Evolutionary conservation across 2,113 vertebrate species (phyloP).

Genomic region (Mormoops blainvillei): DNA sequence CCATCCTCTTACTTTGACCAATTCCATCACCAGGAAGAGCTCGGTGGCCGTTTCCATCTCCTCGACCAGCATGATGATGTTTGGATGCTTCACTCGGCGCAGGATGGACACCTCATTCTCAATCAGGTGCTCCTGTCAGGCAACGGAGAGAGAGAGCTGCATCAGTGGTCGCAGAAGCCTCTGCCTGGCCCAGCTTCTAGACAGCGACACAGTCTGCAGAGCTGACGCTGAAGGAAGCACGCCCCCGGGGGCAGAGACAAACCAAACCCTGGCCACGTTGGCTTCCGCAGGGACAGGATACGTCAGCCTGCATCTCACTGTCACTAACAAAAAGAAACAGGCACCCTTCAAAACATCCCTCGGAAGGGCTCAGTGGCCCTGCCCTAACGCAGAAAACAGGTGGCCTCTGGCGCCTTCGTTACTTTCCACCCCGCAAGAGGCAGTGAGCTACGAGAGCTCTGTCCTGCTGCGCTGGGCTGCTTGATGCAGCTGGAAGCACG

Average conservation of each 20-base stretch:
- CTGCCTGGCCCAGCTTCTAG: rapidly evolving
- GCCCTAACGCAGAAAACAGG: rapidly evolving
- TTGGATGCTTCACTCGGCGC: constrained; percentile 94
- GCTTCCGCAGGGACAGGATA: background rate
- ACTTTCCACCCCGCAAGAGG: background rate
- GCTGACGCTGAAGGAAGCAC: background rate
- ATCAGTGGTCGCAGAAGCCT: background rate
- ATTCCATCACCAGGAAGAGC: constrained; percentile 96
- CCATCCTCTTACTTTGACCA: constrained; percentile 89
- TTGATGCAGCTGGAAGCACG: background rate
- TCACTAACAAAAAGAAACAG: background rate
- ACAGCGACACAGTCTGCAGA: background rate
- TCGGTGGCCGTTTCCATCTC: constrained; percentile 94
- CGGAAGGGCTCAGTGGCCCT: rapidly evolving
- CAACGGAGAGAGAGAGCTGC: background rate
- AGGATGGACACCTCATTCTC: constrained; percentile 97
- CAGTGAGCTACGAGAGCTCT: rapidly evolving
- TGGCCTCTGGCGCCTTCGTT: background rate
- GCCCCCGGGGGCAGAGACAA: background rate
- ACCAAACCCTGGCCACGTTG: rapidly evolving
- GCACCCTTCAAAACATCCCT: background rate
- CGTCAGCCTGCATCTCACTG: background rate
- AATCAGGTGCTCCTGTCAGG: constrained; percentile 93
- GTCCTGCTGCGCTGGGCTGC: background rate
- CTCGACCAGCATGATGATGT: constrained; percentile 97